These are phyloP conservation scores for Pongo abelii DNA, from an alignment of 2,113 vertebrate genomes.

Conservation along the genomic window DNA sequence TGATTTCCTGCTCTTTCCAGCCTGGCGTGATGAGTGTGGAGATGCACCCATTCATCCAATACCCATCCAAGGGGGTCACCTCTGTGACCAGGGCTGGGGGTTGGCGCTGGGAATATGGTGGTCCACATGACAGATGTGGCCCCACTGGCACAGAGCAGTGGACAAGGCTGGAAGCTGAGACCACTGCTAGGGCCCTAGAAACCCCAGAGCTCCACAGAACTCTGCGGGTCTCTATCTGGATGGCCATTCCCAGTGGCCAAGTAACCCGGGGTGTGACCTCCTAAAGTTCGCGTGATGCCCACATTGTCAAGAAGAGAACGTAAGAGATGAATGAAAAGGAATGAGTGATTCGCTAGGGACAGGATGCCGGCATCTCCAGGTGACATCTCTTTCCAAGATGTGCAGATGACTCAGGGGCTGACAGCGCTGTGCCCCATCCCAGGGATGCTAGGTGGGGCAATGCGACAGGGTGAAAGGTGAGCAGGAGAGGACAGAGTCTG, in stretches of 20 bases:
- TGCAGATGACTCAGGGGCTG: not conserved
- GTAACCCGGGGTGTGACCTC: fast-evolving
- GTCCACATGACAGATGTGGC: not conserved
- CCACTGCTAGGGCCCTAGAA: not conserved
- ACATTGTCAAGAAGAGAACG: fast-evolving
- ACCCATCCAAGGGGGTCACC: not conserved
- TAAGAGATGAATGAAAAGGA: not conserved
- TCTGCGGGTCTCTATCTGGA: not conserved
- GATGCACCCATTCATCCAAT: not conserved
- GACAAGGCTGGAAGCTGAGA: not conserved
- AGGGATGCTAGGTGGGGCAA: fast-evolving
- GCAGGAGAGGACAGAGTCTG: not conserved
- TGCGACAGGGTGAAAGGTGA: not conserved
- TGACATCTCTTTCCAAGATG: too few relatives aligned
- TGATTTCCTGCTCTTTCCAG: not conserved
- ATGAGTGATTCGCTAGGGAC: fast-evolving
- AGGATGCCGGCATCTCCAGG: not conserved
- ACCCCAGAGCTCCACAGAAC: not conserved
- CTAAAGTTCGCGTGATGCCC: fast-evolving
- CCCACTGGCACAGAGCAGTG: not conserved
- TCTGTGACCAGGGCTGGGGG: not conserved
- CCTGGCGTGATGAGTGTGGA: not conserved
- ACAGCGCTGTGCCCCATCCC: not conserved
- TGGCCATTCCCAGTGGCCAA: not conserved
- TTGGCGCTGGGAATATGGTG: not conserved